Evolutionary conservation across 2,888 invertebrate species (phyloP), one percentile per base, ranked within the genome.

Genomic region (Dicycla oo): DNA sequence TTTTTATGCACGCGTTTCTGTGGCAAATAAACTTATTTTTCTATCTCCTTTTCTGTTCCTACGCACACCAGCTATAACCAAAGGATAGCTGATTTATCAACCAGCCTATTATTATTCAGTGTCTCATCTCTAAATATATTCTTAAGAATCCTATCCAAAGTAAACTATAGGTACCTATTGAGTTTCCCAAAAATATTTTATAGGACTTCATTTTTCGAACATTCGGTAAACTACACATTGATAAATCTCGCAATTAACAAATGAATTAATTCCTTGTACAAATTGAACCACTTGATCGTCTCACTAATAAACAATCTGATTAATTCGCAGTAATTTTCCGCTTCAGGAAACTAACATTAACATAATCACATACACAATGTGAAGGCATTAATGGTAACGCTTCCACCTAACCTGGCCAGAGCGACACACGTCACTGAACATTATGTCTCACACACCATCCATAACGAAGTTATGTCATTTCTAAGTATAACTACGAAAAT

Each of bases 391-490:
- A 86, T 87, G 85, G 38, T 83, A 86, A 88, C 83, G 47, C 75
- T 66, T 73, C 43, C 57, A 75, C 69, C 75, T 78, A 63, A 79
- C 73, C 65, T 43, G 61, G 69, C 53, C 26, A 47, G 38, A 49
- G 58, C 74, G 81, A 87, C 88, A 86, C 87, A 89, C 91, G 90
- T 91, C 91, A 91, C 71, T 88, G 82, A 86, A 81, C 74, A 87
- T 80, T 84, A 87, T 89, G 86, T 86, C 83, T 87, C 23, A 88
- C 87, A 86, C 76, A 74, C 81, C 84, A 86, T 81, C 71, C 78
- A 79, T 40, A 58, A 13, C 8, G 57, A 75, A 89, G 30, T 81
- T 93, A 92, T 91, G 91, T 92, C 91, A 93, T 87, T 83, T 81
- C 87, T 87, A 88, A 89, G 89, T 89, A 88, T 90, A 87, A 82